Evolutionary conservation across 2,888 invertebrate genomes (phyloP), one percentile per base, ranked within the genome.

Genomic region (Drosophila setosimentum): DNA sequence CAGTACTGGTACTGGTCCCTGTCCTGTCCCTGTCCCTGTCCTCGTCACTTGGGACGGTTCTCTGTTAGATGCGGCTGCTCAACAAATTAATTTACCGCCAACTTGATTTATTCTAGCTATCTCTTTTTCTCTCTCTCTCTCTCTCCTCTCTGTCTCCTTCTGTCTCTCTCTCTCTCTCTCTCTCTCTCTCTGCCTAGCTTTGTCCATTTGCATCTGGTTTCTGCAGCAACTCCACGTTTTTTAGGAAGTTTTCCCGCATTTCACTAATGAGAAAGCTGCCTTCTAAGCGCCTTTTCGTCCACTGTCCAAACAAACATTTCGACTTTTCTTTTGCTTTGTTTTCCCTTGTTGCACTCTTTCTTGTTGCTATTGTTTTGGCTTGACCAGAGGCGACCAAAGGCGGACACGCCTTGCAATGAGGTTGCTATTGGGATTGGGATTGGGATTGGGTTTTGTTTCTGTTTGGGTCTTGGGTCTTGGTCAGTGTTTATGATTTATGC

Each of bases 51-150:
- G 57, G 69, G 57, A 76, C 61, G n/a, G 8, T 18, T 37, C 54
- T 32, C 30, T 13, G 18, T 37, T 53, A 30, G 53, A 64, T 63
- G 60, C 70, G 64, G 72, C 58, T 59, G 61, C 57, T 72, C 69
- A 64, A 73, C 82, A 77, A 80, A 80, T 80, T 83, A 76, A 80
- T 83, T 83, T 87, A 51, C 81, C 87, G 62, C 71, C 66, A 82
- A 82, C 82, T 81, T 81, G 87, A 73, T 83, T 67, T 50, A 21
- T 4, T 11, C 50, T 65, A 10, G 24, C 29, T 49, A 16, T 30
- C n/a, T 57, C 11, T n/a, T 21, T 54, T 24, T 42, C 42, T 11
- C 21, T 8, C 1, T n/a, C 33, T 6, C 13, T 30, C 29, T 4
- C 16, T 16, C 24, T 13, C 49, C 18, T 6, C 13, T 27, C 21